A percentile compares a stretch with the other conserved stretches of the same genome.
These are phyloP conservation scores for Epistrophella euchroma DNA, from an alignment of 2,888 invertebrate species.

Conservation along the genomic window DNA sequence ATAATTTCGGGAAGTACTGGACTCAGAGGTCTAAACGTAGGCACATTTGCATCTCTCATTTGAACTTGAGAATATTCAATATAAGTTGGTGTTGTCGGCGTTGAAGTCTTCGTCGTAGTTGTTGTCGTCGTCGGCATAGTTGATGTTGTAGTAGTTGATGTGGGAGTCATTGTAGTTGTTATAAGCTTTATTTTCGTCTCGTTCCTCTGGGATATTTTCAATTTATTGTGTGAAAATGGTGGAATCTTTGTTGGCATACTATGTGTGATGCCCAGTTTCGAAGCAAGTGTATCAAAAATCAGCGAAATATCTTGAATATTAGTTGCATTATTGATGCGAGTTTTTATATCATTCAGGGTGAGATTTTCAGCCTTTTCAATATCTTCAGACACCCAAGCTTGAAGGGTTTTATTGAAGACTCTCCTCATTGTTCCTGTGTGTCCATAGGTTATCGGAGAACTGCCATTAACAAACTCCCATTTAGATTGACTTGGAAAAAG, in stretches of 20 bases:
- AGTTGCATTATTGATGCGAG: conserved; percentile 82
- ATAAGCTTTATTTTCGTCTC: conserved; percentile 76
- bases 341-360: conserved; percentile 81
- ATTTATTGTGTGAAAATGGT: conserved; percentile 82
- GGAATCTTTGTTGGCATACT: conserved; percentile 82
- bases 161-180: conserved; percentile 30
- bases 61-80: conserved; percentile 54
- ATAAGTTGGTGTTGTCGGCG: conserved; percentile 40
- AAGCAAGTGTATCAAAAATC: conserved; percentile 87
- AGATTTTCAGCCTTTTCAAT: conserved; percentile 80
- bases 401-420: conserved; percentile 87
- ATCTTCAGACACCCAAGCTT: conserved; percentile 87
- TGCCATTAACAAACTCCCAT: conserved; percentile 86
- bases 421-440: conserved; percentile 84
- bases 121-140: conserved; percentile 39
- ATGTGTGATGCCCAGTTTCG: conserved; percentile 84
- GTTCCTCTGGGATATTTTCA: conserved; percentile 79
- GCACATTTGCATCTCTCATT: conserved; percentile 21
- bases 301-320: conserved; percentile 87
- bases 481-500: conserved; percentile 84
- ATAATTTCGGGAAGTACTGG: conserved; percentile 78
- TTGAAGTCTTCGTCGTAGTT: conserved; percentile 13
- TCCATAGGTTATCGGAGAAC: conserved; percentile 79
- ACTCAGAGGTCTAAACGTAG: conserved; percentile 40
- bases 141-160: conserved; percentile 73